Evolutionary conservation across 2,888 invertebrate genomes (phyloP).

Genomic region (Junonia oenone): DNA sequence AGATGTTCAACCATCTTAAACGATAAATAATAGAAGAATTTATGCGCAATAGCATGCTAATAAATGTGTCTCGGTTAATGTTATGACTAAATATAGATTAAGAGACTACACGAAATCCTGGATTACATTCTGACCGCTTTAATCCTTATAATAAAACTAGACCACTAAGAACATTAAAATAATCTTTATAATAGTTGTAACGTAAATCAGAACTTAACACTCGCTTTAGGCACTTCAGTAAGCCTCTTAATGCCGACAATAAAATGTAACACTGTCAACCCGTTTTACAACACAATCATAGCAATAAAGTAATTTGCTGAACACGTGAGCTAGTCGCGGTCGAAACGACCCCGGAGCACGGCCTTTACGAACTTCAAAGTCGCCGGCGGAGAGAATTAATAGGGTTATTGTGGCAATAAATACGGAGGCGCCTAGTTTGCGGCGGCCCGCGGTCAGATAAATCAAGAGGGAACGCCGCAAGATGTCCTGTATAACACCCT

Average conservation of each 20-base stretch:
- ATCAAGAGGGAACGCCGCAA: conserved; percentile 66
- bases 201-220: conserved; percentile 14
- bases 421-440: conserved; percentile 69
- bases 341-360: conserved; percentile 27
- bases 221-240: conserved; percentile 9
- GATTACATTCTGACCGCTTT: conserved; percentile 11
- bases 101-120: neutral
- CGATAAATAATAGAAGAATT: neutral
- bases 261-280: conserved; percentile 10
- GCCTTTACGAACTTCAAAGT: conserved; percentile 54
- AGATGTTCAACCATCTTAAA: neutral
- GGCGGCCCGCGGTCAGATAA: conserved; percentile 67
- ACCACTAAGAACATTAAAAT: conserved; percentile 17
- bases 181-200: conserved; percentile 15
- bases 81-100: neutral
- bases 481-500: conserved; percentile 48
- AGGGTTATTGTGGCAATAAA: conserved; percentile 77
- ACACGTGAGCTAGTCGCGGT: conserved; percentile 30
- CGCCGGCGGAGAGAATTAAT: conserved; percentile 65
- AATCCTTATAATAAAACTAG: conserved; percentile 7
- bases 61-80: neutral
- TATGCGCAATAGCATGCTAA: neutral
- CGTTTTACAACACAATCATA: conserved; percentile 20
- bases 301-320: conserved; percentile 31
- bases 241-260: conserved; percentile 14